These are phyloP conservation scores for Brachionus manjavacas DNA, from an alignment of 1,140 invertebrate species.

Conservation along the genomic window DNA sequence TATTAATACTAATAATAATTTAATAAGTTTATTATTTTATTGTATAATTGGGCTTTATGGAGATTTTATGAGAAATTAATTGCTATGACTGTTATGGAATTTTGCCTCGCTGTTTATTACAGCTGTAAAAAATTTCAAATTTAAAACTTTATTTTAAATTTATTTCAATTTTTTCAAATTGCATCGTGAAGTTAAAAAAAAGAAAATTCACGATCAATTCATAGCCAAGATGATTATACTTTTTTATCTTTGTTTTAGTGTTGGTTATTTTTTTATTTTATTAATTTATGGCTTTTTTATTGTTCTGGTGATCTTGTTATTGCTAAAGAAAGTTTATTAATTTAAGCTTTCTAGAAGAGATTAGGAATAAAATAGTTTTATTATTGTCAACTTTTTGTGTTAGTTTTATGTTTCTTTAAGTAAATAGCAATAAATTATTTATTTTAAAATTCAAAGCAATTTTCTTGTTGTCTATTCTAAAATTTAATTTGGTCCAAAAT, in stretches of 20 bases:
- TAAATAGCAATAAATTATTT: conserved; percentile 25
- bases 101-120: background rate
- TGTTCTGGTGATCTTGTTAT: conserved; percentile 6
- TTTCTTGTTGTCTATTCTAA: background rate
- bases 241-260: background rate
- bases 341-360: background rate
- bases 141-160: background rate
- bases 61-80: conserved; percentile 2
- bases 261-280: background rate
- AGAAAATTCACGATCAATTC: background rate
- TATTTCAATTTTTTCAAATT: background rate
- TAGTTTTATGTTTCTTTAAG: background rate
- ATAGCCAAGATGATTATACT: background rate
- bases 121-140: conserved; percentile 9
- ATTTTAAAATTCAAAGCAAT: background rate
- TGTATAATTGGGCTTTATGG: background rate
- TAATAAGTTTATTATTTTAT: conserved; percentile 18
- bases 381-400: conserved; percentile 31
- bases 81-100: background rate
- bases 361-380: conserved; percentile 3
- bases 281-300: conserved; percentile 32
- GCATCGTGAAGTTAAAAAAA: background rate
- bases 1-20: conserved; percentile 28
- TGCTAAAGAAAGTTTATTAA: conserved; percentile 30
- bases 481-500: background rate